phyloP scores from a whole-genome alignment of 2,113 vertebrate species.

The Mobula birostris region DNA sequence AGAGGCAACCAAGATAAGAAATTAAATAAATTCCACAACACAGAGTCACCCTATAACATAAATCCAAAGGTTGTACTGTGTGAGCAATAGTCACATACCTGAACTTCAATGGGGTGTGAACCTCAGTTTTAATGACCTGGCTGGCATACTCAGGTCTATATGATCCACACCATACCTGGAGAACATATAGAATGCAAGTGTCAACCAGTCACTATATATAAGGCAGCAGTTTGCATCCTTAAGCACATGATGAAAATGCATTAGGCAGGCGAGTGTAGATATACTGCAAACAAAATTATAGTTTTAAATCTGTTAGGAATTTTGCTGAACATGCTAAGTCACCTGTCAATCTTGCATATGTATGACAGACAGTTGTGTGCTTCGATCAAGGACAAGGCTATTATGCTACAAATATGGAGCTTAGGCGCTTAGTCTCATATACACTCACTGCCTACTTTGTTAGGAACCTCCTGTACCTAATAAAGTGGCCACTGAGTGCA shows the following conservation, averaged over 20 bases:
- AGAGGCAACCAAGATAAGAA: not conserved
- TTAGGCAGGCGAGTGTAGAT: not conserved
- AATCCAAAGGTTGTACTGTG: not conserved
- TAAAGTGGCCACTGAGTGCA: too few relatives aligned
- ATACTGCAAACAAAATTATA: not conserved
- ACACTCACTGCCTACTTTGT: too few relatives aligned
- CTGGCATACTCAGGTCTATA: conserved; percentile 88
- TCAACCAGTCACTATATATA: not conserved
- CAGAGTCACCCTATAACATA: not conserved
- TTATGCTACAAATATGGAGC: not conserved
- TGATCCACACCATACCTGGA: conserved; percentile 85
- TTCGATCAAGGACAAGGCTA: not conserved
- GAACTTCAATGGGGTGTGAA: conserved; percentile 91
- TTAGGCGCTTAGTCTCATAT: too few relatives aligned
- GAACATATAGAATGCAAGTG: not conserved
- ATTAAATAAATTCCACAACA: not conserved
- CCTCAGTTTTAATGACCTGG: conserved; percentile 89
- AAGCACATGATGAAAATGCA: not conserved
- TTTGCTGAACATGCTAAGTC: not conserved
- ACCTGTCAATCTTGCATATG: not conserved
- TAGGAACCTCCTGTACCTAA: too few relatives aligned
- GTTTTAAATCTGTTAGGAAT: not conserved
- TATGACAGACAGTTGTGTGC: too few relatives aligned
- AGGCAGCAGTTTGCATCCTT: not conserved
- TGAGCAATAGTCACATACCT: conserved; percentile 57